phyloP scores from a whole-genome alignment of 2,888 invertebrate genomes.

The Siphonodentalium dalli region DNA sequence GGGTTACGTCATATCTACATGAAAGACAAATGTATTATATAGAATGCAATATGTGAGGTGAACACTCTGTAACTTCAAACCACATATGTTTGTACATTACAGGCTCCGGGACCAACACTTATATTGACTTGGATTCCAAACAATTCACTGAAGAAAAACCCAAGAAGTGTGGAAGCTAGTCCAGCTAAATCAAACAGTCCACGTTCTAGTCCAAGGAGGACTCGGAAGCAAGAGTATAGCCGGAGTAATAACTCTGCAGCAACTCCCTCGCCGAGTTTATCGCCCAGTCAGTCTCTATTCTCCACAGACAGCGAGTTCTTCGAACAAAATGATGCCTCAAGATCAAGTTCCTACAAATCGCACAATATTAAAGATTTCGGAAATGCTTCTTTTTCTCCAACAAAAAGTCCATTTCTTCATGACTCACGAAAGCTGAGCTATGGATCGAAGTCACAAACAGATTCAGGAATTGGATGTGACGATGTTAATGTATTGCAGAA shows the following conservation, averaged over 20 bases:
- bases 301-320: conserved; percentile 30
- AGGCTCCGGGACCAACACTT: conserved; percentile 73
- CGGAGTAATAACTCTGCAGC: conserved; percentile 35
- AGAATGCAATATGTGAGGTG: background rate
- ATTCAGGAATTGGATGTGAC: conserved; percentile 45
- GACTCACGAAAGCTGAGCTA: conserved; percentile 35
- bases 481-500: conserved; percentile 47
- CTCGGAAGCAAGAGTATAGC: conserved; percentile 52
- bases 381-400: no score
- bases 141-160: conserved; percentile 84
- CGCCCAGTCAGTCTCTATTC: conserved; percentile 40
- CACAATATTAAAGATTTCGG: no score
- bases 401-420: no score
- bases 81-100: conserved; percentile 29
- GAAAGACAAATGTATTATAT: background rate
- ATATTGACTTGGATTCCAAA: conserved; percentile 96
- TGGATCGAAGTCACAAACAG: conserved; percentile 42
- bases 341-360: no score
- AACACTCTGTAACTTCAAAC: background rate
- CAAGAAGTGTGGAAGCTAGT: conserved; percentile 67
- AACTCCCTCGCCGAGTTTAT: conserved; percentile 41
- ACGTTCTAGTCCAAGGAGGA: conserved; percentile 47
- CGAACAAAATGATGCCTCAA: conserved; percentile 23
- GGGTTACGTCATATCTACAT: background rate
- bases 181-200: conserved; percentile 54